Percentiles rank a stretch among this genome's conserved stretches.
Evolutionary conservation across 2,797 vertebrate genomes (phyloP).

Genomic region (Myotis myotis): DNA sequence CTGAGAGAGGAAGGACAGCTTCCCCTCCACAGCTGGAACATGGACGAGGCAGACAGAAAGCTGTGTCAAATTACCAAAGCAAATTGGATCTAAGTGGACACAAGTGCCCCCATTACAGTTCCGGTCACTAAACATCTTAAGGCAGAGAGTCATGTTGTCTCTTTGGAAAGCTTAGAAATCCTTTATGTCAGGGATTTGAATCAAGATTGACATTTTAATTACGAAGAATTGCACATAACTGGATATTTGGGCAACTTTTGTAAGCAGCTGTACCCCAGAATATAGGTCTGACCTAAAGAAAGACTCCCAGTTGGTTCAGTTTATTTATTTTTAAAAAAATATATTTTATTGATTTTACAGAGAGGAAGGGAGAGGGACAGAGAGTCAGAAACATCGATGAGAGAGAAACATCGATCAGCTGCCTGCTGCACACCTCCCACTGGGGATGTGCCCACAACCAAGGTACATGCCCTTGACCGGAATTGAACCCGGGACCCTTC

Average conservation of each 20-base stretch:
- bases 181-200: accelerated
- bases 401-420: too few species aligned
- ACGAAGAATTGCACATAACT: background rate
- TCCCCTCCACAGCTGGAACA: background rate
- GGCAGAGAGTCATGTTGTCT: background rate
- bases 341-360: too few species aligned
- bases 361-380: too few species aligned
- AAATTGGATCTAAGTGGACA: background rate
- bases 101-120: background rate
- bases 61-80: background rate
- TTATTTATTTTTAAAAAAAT: too few species aligned
- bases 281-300: conserved; percentile 36
- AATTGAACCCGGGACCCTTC: too few species aligned
- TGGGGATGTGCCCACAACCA: too few species aligned
- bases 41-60: background rate
- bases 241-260: background rate
- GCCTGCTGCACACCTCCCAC: too few species aligned
- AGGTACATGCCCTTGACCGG: too few species aligned
- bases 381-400: too few species aligned
- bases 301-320: conserved; percentile 44
- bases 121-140: conserved; percentile 6
- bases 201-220: background rate
- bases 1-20: background rate
- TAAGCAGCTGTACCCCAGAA: background rate
- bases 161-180: background rate